Percentiles rank a stretch among this genome's conserved stretches.
These are phyloP conservation scores for Drosophila tristis DNA, from an alignment of 1,140 invertebrate species.

Conservation along the genomic window DNA sequence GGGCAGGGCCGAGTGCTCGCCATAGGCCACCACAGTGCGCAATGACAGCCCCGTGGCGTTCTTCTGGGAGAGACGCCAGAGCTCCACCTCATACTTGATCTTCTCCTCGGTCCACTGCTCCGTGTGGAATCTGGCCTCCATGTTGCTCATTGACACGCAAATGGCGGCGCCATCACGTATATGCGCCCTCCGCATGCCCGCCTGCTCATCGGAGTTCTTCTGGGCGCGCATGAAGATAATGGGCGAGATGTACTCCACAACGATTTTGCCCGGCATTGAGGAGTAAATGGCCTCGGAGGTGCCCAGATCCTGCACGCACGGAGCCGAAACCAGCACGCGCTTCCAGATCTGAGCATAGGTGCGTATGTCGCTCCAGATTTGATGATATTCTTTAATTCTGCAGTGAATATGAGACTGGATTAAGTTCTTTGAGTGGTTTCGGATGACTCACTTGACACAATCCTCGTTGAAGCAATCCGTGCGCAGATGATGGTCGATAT, in stretches of 20 bases:
- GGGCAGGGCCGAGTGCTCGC: conserved; percentile 94
- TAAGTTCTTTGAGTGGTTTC: not conserved
- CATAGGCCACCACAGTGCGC: conserved; percentile 95
- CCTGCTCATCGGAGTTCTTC: conserved; percentile 93
- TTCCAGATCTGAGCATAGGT: conserved; percentile 88
- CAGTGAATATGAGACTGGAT: not conserved
- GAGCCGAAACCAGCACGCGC: conserved; percentile 89
- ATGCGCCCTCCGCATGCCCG: conserved; percentile 95
- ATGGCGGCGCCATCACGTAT: conserved; percentile 94
- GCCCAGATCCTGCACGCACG: conserved; percentile 89
- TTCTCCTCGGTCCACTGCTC: conserved; percentile 89
- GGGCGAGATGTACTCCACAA: conserved; percentile 88
- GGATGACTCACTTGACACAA: conserved; percentile 87
- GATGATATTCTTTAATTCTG: conserved; percentile 89
- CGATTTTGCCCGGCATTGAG: conserved; percentile 87
- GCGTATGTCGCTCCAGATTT: conserved; percentile 89
- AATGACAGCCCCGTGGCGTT: conserved; percentile 91
- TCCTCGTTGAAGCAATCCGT: conserved; percentile 87
- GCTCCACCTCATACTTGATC: conserved; percentile 88
- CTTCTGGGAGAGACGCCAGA: conserved; percentile 89
- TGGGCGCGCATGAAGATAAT: conserved; percentile 92
- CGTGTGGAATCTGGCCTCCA: conserved; percentile 87
- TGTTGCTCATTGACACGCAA: conserved; percentile 94
- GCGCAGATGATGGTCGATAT: conserved; percentile 85
- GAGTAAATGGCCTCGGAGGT: conserved; percentile 91